A percentile compares a stretch with the other conserved stretches of the same genome.
phyloP scores from a whole-genome alignment of 2,797 vertebrate genomes.

The Discoglossus pictus region DNA sequence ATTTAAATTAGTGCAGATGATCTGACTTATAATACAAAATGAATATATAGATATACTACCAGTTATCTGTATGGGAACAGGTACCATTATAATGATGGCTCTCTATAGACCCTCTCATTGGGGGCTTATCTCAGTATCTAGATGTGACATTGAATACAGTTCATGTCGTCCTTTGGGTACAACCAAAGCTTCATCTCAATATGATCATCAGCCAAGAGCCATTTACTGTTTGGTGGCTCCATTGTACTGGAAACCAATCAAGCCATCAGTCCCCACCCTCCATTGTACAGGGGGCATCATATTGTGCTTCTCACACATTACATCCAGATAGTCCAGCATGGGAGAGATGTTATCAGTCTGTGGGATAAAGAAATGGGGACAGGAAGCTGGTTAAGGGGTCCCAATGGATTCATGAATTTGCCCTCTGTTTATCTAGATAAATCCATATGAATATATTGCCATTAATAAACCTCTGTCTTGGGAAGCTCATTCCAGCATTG shows the following conservation, averaged over 20 bases:
- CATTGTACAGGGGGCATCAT: slow-evolving; percentile 30
- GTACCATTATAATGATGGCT: too few species aligned
- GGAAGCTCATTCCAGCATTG: too few species aligned
- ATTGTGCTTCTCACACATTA: slow-evolving; percentile 51
- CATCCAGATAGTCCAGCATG: slow-evolving; percentile 5
- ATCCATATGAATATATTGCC: slow-evolving; percentile 16
- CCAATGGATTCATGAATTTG: too few species aligned
- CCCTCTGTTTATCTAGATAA: slow-evolving; percentile 23
- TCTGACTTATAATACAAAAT: too few species aligned
- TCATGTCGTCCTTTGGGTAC: slow-evolving; percentile 34
- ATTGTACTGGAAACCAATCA: slow-evolving; percentile 42
- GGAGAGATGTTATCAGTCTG: slow-evolving; percentile 38
- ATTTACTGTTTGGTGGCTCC: slow-evolving; percentile 32
- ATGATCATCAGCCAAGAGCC: slow-evolving; percentile 31
- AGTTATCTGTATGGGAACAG: too few species aligned
- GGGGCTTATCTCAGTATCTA: slow-evolving; percentile 24
- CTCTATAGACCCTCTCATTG: too few species aligned
- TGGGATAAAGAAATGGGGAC: too few species aligned
- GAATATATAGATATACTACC: too few species aligned
- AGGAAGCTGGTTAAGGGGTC: slow-evolving; percentile 1
- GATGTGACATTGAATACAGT: slow-evolving; percentile 34
- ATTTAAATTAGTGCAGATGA: too few species aligned
- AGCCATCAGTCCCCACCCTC: slow-evolving; percentile 19
- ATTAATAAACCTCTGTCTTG: slow-evolving; percentile 3
- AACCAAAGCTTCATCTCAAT: slow-evolving; percentile 26